Percentiles rank a stretch among this genome's conserved stretches.
Conservation (phyloP, 2,797 vertebrate species). For the Eptatretus atami region DNA sequence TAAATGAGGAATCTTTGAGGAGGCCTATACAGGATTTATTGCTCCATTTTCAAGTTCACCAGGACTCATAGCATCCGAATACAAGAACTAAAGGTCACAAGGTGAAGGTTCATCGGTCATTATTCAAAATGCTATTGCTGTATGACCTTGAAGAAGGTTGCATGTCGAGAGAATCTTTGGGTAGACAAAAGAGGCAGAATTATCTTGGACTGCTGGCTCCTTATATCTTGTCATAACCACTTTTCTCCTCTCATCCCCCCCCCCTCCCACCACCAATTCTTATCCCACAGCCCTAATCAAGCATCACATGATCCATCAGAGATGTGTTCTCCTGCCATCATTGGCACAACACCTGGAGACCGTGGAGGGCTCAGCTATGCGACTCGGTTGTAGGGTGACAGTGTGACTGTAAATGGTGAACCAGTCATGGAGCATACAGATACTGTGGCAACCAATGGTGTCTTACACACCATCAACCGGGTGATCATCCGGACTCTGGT, state of each 20-base stretch:
- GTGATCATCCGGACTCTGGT: slow-evolving; percentile 2
- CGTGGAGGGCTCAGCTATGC: slow-evolving; percentile 3
- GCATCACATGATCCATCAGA: slow-evolving; percentile 1
- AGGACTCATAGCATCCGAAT: too few species aligned
- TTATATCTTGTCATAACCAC: not conserved
- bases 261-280: not conserved
- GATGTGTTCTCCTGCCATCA: slow-evolving; percentile 2
- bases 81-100: too few species aligned
- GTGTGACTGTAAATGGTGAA: not conserved
- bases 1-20: too few species aligned
- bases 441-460: not conserved
- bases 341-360: not conserved
- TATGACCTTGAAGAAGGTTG: too few species aligned
- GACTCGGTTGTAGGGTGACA: not conserved
- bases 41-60: too few species aligned
- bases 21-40: too few species aligned
- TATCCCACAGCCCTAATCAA: not conserved
- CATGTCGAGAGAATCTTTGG: too few species aligned
- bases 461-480: not conserved
- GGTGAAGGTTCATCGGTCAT: too few species aligned
- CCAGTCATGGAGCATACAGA: not conserved
- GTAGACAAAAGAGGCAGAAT: too few species aligned
- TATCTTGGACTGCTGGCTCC: too few species aligned
- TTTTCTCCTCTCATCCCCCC: not conserved
- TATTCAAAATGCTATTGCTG: too few species aligned